A percentile compares a stretch with the other conserved stretches of the same genome.
Conservation (phyloP, 2,888 invertebrate species). For the Eudemis profundana region DNA sequence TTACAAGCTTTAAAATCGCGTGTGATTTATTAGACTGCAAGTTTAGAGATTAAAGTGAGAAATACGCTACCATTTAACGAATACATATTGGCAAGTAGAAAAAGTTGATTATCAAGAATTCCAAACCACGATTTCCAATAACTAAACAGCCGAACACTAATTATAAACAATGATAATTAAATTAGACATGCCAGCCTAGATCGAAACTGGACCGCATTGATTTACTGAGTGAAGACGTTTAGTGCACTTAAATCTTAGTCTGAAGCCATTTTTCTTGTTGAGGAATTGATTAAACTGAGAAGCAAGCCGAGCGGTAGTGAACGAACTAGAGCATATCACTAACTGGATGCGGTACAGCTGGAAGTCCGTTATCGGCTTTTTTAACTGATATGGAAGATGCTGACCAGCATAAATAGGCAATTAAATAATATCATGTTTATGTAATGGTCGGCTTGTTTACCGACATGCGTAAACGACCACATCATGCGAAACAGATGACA, state of each 20-base stretch:
- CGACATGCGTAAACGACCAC: conserved; percentile 29
- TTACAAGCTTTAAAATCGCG: not conserved
- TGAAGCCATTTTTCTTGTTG: conserved; percentile 33
- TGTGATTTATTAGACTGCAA: not conserved
- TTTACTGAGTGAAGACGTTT: conserved; percentile 27
- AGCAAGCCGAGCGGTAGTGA: conserved; percentile 56
- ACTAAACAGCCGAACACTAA: conserved; percentile 32
- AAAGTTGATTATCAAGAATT: conserved; percentile 23
- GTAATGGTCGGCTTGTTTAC: conserved; percentile 32
- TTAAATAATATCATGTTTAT: conserved; percentile 42
- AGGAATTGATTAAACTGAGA: conserved; percentile 40
- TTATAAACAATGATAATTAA: conserved; percentile 27
- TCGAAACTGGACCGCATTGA: conserved; percentile 17
- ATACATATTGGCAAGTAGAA: conserved; percentile 6
- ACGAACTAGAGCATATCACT: conserved; percentile 73
- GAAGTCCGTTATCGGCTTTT: conserved; percentile 39
- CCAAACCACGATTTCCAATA: conserved; percentile 30
- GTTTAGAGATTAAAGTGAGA: not conserved
- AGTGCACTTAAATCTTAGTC: conserved; percentile 31
- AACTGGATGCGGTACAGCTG: conserved; percentile 62
- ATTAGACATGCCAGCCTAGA: conserved; percentile 26
- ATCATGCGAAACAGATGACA: conserved; percentile 17
- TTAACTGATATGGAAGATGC: conserved; percentile 30
- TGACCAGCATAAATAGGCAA: conserved; percentile 34
- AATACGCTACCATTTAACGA: conserved; percentile 1